These are phyloP conservation scores for Pheosia gnoma DNA, from an alignment of 2,888 invertebrate species.

Conservation along the genomic window DNA sequence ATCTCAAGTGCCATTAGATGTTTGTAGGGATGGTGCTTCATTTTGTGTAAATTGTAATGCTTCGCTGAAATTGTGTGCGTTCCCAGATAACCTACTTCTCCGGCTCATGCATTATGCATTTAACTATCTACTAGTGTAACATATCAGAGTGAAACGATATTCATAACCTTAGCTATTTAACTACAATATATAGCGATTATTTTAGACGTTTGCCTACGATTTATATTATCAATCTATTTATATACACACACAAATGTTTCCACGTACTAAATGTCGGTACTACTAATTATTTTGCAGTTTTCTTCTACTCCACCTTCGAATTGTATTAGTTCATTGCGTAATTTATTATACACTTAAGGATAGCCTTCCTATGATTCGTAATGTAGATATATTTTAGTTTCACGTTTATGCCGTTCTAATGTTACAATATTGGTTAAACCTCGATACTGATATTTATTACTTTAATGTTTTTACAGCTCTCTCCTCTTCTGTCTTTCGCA, in stretches of 20 bases:
- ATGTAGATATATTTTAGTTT: not conserved
- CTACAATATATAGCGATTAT: not conserved
- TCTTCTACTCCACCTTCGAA: not conserved
- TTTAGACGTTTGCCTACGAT: not conserved
- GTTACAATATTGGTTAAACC: too few species aligned
- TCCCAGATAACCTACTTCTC: not conserved
- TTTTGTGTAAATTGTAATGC: not conserved
- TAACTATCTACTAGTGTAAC: slow-evolving; percentile 1
- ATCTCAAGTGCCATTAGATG: slow-evolving; percentile 14
- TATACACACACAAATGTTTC: not conserved
- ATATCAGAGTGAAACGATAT: not conserved
- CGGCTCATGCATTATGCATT: slow-evolving; percentile 5
- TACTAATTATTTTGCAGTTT: not conserved
- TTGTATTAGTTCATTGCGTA: too few species aligned
- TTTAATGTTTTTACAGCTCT: too few species aligned
- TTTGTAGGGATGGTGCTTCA: not conserved
- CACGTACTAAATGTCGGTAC: not conserved
- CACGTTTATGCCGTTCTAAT: too few species aligned
- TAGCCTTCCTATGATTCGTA: too few species aligned
- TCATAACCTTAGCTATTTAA: not conserved
- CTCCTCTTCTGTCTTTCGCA: too few species aligned
- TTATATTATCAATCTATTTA: not conserved
- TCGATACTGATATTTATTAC: too few species aligned
- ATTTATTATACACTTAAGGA: too few species aligned
- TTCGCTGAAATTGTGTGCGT: not conserved